Conservation (phyloP, 2,888 invertebrate species). For the Tetramorium bicarinatum region DNA sequence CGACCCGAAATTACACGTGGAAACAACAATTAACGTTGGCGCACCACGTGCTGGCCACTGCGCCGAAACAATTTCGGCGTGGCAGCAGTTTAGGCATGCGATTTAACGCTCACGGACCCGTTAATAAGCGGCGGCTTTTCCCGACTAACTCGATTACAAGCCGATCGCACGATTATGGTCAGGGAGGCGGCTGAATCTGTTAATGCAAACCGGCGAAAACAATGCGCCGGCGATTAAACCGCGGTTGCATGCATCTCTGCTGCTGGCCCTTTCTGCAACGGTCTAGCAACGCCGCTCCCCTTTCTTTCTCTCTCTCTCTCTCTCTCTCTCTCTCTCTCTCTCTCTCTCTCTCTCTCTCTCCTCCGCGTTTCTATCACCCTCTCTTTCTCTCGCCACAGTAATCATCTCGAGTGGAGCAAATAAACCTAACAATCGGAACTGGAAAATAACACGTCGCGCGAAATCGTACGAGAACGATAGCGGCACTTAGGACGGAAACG, state of each 20-base stretch:
- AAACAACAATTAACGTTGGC: conserved; percentile 60
- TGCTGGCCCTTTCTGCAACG: conserved; percentile 28
- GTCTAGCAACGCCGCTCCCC: conserved; percentile 17
- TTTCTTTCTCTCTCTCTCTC: not conserved
- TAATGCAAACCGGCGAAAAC: conserved; percentile 52
- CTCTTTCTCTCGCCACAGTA: not conserved
- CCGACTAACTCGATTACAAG: conserved; percentile 65
- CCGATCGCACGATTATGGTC: conserved; percentile 55
- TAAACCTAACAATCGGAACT: conserved; percentile 68
- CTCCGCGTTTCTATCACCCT: not conserved
- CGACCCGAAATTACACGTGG: conserved; percentile 62
- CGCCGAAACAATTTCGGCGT: conserved; percentile 46
- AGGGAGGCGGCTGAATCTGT: conserved; percentile 44
- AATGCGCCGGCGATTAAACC: conserved; percentile 64
- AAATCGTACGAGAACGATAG: conserved; percentile 62
- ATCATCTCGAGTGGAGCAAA: conserved; percentile 59
- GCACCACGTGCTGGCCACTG: conserved; percentile 36
- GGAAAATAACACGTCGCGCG: conserved; percentile 48
- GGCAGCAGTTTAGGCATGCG: conserved; percentile 52
- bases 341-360: no score
- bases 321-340: not conserved
- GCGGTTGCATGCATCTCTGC: conserved; percentile 32
- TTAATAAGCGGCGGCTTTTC: conserved; percentile 57
- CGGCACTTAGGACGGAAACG: conserved; percentile 62
- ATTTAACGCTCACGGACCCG: conserved; percentile 43